Evolutionary conservation across 2,888 invertebrate genomes (phyloP).

Genomic region (Ennomos fuscantarius): DNA sequence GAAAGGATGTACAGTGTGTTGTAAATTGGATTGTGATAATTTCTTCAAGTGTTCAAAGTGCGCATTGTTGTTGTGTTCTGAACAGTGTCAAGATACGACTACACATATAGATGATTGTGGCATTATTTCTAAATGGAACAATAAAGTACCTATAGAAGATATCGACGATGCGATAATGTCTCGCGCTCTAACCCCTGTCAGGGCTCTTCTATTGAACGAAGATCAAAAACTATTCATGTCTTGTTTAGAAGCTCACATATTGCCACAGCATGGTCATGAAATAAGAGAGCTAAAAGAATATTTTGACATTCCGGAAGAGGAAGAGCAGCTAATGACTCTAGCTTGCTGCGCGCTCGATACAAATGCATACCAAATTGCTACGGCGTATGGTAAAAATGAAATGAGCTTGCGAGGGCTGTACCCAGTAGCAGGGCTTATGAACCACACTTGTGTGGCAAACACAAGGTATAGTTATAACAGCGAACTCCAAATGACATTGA

Average conservation of each 20-base stretch:
- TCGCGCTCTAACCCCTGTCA: slow-evolving; percentile 69
- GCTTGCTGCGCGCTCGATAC: slow-evolving; percentile 87
- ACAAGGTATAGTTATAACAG: slow-evolving; percentile 86
- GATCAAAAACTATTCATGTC: slow-evolving; percentile 80
- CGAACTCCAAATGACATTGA: slow-evolving; percentile 84
- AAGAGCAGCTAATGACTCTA: slow-evolving; percentile 83
- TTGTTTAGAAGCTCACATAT: slow-evolving; percentile 81
- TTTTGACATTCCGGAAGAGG: slow-evolving; percentile 80
- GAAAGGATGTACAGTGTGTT: slow-evolving; percentile 88
- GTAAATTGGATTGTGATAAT: slow-evolving; percentile 70
- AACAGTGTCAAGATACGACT: slow-evolving; percentile 85
- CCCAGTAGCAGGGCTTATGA: slow-evolving; percentile 88
- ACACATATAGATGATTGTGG: slow-evolving; percentile 87
- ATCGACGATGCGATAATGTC: slow-evolving; percentile 66
- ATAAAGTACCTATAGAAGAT: slow-evolving; percentile 74
- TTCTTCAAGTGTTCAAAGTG: slow-evolving; percentile 86
- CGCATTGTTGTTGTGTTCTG: slow-evolving; percentile 89
- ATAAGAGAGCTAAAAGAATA: slow-evolving; percentile 80
- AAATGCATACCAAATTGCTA: slow-evolving; percentile 88
- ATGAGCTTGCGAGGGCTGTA: slow-evolving; percentile 87
- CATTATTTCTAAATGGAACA: slow-evolving; percentile 85
- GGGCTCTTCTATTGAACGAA: slow-evolving; percentile 69
- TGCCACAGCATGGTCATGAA: slow-evolving; percentile 85
- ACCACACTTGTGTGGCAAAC: slow-evolving; percentile 89
- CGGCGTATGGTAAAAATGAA: slow-evolving; percentile 71